These are phyloP conservation scores for Calliopum simillimum DNA, from an alignment of 2,888 invertebrate genomes.

Conservation along the genomic window DNA sequence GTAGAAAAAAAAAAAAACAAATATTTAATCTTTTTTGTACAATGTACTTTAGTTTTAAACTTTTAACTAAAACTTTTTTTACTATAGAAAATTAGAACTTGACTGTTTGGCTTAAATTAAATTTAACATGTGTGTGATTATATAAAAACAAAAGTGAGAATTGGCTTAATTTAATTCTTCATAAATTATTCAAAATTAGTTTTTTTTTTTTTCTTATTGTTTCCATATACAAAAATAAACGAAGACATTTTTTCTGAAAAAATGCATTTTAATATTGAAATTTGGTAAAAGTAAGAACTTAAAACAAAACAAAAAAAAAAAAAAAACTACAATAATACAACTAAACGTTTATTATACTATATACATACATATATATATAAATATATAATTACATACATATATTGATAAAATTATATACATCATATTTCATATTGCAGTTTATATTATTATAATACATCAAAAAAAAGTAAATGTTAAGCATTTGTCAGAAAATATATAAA, in stretches of 20 bases:
- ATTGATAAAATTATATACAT: conserved; percentile 13
- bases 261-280: not conserved
- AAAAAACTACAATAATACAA: not conserved
- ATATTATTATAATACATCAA: conserved; percentile 5
- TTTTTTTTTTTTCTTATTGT: not conserved
- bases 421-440: conserved; percentile 5
- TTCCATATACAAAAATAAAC: not conserved
- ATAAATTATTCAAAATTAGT: conserved; percentile 11
- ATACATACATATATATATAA: not conserved
- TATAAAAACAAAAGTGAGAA: conserved; percentile 14
- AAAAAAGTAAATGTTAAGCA: not conserved
- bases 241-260: not conserved
- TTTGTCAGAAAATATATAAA: not conserved
- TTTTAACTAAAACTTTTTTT: conserved; percentile 18
- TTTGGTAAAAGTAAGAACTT: no score
- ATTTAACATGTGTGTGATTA: conserved; percentile 18
- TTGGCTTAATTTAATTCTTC: conserved; percentile 14
- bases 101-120: conserved; percentile 26
- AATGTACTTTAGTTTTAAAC: not conserved
- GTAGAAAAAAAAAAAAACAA: conserved; percentile 30
- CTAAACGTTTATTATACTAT: conserved; percentile 1
- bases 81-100: conserved; percentile 21
- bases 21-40: conserved; percentile 29
- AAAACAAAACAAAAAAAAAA: not conserved
- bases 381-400: conserved; percentile 6